Evolutionary conservation across 2,113 vertebrate species (phyloP).

Genomic region (Saguinus imperator): DNA sequence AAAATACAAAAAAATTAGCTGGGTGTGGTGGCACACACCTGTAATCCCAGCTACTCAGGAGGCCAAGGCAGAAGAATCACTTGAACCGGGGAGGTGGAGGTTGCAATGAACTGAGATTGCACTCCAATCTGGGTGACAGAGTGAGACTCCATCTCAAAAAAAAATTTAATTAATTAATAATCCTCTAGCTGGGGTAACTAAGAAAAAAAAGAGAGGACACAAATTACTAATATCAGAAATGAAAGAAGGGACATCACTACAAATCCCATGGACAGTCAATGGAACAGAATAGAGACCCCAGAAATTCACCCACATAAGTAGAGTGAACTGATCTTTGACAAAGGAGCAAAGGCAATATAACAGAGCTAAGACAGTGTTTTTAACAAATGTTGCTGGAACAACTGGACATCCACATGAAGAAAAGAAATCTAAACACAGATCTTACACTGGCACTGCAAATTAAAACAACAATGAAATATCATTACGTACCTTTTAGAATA

Average conservation of each 20-base stretch:
- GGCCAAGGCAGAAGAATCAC: no score
- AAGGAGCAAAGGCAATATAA: neutral
- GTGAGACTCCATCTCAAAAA: neutral
- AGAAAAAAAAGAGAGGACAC: neutral
- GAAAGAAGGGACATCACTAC: neutral
- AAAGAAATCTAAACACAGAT: neutral
- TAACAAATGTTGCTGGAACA: neutral
- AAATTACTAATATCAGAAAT: neutral
- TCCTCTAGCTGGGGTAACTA: neutral
- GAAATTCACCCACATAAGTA: neutral
- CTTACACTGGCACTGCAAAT: neutral
- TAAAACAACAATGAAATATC: constrained; percentile 11
- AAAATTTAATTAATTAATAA: neutral
- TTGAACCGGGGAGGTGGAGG: no score
- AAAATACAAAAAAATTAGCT: no score
- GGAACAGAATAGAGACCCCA: neutral
- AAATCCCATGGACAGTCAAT: neutral
- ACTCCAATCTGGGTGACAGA: no score
- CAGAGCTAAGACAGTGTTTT: neutral
- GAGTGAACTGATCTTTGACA: neutral
- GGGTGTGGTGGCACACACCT: no score
- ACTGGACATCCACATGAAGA: neutral
- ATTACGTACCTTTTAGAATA: neutral
- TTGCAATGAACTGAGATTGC: no score
- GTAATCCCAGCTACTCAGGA: no score